Percentiles rank a stretch among this genome's conserved stretches.
These are phyloP conservation scores for Pollicipes pollicipes DNA, from an alignment of 1,140 invertebrate genomes.

Conservation along the genomic window DNA sequence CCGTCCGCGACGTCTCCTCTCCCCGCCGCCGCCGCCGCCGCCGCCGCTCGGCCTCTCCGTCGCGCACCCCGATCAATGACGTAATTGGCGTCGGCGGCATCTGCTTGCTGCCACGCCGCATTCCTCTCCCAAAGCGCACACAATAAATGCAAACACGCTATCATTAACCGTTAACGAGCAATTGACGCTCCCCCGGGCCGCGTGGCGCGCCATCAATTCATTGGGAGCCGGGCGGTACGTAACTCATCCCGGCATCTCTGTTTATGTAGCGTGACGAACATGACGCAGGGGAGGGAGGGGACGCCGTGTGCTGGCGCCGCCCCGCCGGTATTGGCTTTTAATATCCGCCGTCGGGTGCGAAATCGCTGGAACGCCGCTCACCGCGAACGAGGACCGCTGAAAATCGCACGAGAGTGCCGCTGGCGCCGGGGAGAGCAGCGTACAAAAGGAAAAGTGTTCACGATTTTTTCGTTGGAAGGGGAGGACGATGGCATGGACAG, in stretches of 20 bases:
- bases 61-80: neutral
- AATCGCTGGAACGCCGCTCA: neutral
- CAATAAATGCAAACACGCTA: neutral
- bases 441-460: too few relatives aligned
- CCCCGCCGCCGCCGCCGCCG: too few relatives aligned
- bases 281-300: neutral
- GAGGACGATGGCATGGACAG: too few relatives aligned
- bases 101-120: neutral
- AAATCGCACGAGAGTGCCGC: neutral
- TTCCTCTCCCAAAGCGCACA: neutral
- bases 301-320: neutral
- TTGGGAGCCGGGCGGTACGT: neutral
- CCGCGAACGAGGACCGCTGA: neutral
- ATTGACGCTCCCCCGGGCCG: neutral
- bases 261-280: neutral
- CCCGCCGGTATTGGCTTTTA: neutral
- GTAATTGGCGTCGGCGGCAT: neutral
- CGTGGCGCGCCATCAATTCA: neutral
- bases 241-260: neutral
- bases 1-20: neutral
- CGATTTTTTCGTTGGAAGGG: too few relatives aligned
- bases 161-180: conserved; percentile 1
- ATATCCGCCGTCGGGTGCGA: neutral
- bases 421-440: neutral
- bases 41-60: too few relatives aligned